Evolutionary conservation across 1,140 invertebrate genomes (phyloP).

Genomic region (Arion vulgaris): DNA sequence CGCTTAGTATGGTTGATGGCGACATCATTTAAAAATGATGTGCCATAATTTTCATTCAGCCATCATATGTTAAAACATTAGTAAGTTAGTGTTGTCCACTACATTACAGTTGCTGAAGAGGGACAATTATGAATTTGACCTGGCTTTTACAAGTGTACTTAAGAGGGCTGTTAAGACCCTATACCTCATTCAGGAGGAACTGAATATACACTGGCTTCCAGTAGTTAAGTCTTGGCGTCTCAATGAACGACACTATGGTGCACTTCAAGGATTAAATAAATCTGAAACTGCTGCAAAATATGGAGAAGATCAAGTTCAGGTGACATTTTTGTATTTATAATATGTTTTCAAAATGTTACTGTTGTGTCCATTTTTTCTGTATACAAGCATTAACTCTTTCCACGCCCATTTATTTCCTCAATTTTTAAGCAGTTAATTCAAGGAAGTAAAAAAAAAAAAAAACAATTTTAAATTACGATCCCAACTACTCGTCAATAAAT

Average conservation of each 20-base stretch:
- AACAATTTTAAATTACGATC: too few species aligned
- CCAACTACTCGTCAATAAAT: too few species aligned
- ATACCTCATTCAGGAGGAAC: slow-evolving; percentile 83
- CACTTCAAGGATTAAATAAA: slow-evolving; percentile 93
- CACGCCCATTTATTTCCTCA: too few species aligned
- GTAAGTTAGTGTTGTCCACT: background rate
- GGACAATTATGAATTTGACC: slow-evolving; percentile 87
- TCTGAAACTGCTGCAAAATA: slow-evolving; percentile 95
- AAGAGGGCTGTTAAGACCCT: slow-evolving; percentile 92
- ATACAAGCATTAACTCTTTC: too few species aligned
- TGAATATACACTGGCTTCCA: slow-evolving; percentile 85
- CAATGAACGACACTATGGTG: slow-evolving; percentile 96
- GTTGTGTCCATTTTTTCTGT: too few species aligned
- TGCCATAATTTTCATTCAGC: too few species aligned
- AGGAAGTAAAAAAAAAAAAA: too few species aligned
- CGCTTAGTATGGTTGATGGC: too few species aligned
- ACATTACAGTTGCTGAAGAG: slow-evolving; percentile 83
- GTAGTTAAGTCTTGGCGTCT: slow-evolving; percentile 90
- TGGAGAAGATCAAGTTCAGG: slow-evolving; percentile 82
- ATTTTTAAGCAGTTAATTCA: too few species aligned
- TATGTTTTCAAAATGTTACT: background rate
- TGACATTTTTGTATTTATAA: slow-evolving; percentile 30
- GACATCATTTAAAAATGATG: too few species aligned
- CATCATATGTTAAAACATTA: too few species aligned
- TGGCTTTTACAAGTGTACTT: slow-evolving; percentile 92